A percentile compares a stretch with the other conserved stretches of the same genome.
Conservation (phyloP, 2,888 invertebrate species). For the Lagria hirta region DNA sequence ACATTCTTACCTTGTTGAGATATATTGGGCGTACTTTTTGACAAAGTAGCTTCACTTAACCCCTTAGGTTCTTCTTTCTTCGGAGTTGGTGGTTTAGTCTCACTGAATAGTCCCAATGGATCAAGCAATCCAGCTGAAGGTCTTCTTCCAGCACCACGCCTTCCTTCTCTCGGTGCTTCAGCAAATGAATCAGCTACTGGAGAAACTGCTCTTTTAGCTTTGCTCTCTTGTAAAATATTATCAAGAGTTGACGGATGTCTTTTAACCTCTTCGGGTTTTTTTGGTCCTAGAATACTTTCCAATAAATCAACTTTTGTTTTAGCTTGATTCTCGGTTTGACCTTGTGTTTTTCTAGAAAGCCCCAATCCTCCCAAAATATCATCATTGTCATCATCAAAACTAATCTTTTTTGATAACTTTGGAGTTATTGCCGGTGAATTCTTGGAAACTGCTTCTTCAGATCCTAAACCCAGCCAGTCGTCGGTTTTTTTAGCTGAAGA, state of each 20-base stretch:
- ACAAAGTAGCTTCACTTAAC: constrained; percentile 5
- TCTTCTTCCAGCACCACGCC: constrained; percentile 44
- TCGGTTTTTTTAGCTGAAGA: constrained; percentile 38
- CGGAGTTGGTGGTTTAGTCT: constrained; percentile 26
- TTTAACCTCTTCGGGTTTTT: constrained; percentile 37
- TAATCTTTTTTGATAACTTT: constrained; percentile 39
- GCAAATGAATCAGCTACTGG: constrained; percentile 20
- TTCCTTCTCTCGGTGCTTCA: constrained; percentile 38
- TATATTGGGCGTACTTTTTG: constrained; percentile 28
- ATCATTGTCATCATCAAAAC: constrained; percentile 45
- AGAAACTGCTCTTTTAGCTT: constrained; percentile 22
- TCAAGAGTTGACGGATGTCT: constrained; percentile 42
- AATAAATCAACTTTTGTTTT: constrained; percentile 41
- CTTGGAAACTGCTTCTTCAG: constrained; percentile 18
- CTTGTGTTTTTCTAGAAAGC: constrained; percentile 31
- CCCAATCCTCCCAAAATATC: constrained; percentile 45
- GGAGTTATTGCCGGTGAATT: constrained; percentile 17
- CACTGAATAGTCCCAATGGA: constrained; percentile 57
- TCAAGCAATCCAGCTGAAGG: constrained; percentile 55
- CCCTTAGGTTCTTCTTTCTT: constrained; percentile 1
- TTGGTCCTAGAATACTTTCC: constrained; percentile 45
- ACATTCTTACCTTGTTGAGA: constrained; percentile 20
- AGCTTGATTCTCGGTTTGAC: constrained; percentile 30
- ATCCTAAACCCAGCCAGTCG: constrained; percentile 41
- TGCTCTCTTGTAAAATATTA: constrained; percentile 46